Evolutionary conservation across 2,113 vertebrate species (phyloP), one percentile per base, ranked within the genome.

Genomic region (Platanista minor): DNA sequence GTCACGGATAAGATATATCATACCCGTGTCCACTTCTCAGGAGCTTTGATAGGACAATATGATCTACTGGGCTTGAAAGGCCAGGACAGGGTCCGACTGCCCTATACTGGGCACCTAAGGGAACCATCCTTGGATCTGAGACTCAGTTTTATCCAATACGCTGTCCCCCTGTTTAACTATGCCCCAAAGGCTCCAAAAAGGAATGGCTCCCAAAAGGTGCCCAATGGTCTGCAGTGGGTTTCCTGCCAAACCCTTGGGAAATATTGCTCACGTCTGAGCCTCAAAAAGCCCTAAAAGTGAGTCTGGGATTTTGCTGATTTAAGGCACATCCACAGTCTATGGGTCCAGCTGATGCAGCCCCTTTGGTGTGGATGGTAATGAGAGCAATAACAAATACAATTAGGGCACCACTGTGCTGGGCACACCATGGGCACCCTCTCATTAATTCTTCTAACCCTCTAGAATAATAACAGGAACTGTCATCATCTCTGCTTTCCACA

Each of bases 261-360:
- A 18, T 33, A 46, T 5, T 14, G 5, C 54, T 71, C 12, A 15
- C 2, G 5, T 31, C 36, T 66, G 31, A 85, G 23, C 49, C 52
- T 59, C 57, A 31, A 27, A 7, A 46, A 64, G 43, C 15, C 29
- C 66, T 52, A n/a, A 49, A 54, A 46, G 23, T 1, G 6, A 74
- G 23, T 13, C 29, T 46, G n/a, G 20, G 7, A 20, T 29, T 90
- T 81, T 83, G 66, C 81, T 84, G 31, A 46, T 12, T 52, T 87
- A 23, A 84, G 46, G 11, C 39, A 41, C 15, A 8, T 10, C 25
- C 1, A 0, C 3, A 5, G 20, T 39, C 62, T n/a, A 4, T 46
- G 87, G 21, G 1, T 20, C 25, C 43, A 52, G 71, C 59, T 85
- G 43, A 61, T 31, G 29, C 13, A 52, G 69, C 10, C 21, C 41